phyloP scores from a whole-genome alignment of 2,797 vertebrate species.

The Thaleichthys pacificus region DNA sequence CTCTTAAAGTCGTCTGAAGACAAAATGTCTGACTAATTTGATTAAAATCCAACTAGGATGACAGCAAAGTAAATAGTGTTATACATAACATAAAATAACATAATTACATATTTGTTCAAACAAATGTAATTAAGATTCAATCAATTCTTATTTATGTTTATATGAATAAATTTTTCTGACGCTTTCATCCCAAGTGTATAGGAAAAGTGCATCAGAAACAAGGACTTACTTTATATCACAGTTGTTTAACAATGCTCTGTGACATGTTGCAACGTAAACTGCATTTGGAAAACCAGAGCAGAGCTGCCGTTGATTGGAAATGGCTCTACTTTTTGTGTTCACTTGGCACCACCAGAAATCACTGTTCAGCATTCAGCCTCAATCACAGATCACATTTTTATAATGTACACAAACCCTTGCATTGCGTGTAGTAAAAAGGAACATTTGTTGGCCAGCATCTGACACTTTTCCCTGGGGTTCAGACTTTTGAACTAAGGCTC shows the following conservation, averaged over 20 bases:
- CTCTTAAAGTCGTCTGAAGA: background rate
- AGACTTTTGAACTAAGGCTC: background rate
- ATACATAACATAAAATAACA: background rate
- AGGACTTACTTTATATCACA: too few species aligned
- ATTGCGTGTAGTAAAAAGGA: background rate
- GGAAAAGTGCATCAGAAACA: background rate
- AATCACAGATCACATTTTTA: background rate
- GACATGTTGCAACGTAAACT: constrained; percentile 5
- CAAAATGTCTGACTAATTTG: background rate
- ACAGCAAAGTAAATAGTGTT: background rate
- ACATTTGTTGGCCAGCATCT: too few species aligned
- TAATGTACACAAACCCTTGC: background rate
- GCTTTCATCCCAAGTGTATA: too few species aligned
- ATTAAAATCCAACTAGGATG: background rate
- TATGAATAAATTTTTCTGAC: background rate
- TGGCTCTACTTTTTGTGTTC: constrained; percentile 48
- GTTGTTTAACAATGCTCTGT: background rate
- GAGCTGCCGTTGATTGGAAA: too few species aligned
- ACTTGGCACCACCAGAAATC: constrained; percentile 62
- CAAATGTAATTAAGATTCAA: background rate
- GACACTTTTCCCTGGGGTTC: background rate
- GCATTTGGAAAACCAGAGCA: background rate
- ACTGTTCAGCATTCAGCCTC: constrained; percentile 63
- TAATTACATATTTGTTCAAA: background rate
- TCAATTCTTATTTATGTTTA: constrained; percentile 1